Base-by-base conservation (phyloP, 2,888 invertebrate species). In the Leptopilina drosophilae region DNA sequence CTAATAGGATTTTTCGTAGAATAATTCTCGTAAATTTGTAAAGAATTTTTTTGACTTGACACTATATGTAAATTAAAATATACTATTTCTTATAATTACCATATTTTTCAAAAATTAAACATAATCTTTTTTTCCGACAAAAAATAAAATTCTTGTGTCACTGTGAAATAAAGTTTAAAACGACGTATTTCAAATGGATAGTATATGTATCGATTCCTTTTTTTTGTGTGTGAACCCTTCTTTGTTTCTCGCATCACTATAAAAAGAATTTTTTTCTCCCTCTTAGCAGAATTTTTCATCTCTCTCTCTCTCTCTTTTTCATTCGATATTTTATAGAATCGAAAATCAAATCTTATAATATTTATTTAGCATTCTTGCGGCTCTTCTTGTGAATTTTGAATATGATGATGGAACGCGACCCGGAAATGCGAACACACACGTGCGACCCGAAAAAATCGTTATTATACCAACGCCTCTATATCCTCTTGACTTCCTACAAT, bases 181-280 rank as follows among this genome's bases (percentile, higher is more conserved):
- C n/a, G 56, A 87, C 81, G 85, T 84, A 84, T 85, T 85, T 82
- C 83, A 78, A 82, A 79, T 84, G 84, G 85, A 86, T 87, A 87
- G 85, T 84, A 86, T 33, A 33, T 85, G 85, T 88, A 88, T 88
- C 85, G 88, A 88, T 87, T 88, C 85, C 84, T 83, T 62, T 82
- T 82, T 82, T 83, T 46, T 46, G 8, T 49, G 49, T 46, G 8
- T 49, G 49, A 82, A 80, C 81, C 76, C 79, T 65, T 66, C 65
- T 33, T 26, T 56, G 62, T 14, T 59, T 42, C 33, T 64, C 49
- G 15, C 49, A 62, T 40, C 62, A 73, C 67, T 64, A 56, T 84
- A 46, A 46, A 46, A 46, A 12, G 42, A 42, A 42, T 7, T 42
- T 42, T 33, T 42, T 42, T 7, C 42, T 42, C 42, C 8, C 42